Conservation (phyloP, 2,888 invertebrate species). For the Hypomecis punctinalis region DNA sequence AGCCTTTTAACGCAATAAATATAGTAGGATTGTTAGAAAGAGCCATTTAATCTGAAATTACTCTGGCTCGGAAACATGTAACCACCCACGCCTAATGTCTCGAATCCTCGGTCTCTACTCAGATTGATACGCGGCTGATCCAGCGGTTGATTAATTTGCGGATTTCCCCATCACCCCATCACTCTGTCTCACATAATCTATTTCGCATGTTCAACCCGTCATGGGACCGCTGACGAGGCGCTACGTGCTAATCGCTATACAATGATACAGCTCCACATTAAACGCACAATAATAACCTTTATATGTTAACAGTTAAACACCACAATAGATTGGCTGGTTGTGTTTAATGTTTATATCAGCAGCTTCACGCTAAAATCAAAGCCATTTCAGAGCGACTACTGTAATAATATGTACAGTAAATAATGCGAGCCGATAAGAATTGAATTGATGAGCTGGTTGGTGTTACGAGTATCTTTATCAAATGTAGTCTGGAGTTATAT, state of each 20-base stretch:
- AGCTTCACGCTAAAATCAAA: slow-evolving; percentile 43
- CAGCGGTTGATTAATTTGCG: slow-evolving; percentile 29
- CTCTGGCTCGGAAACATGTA: neutral
- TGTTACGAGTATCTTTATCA: slow-evolving; percentile 1
- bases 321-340: slow-evolving; percentile 41
- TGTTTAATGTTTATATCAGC: slow-evolving; percentile 46
- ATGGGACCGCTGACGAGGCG: slow-evolving; percentile 26
- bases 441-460: slow-evolving; percentile 42
- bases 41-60: neutral
- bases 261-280: slow-evolving; percentile 35
- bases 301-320: slow-evolving; percentile 25
- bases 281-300: slow-evolving; percentile 31
- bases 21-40: too few relatives aligned
- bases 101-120: slow-evolving; percentile 11
- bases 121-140: slow-evolving; percentile 31
- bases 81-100: slow-evolving; percentile 15
- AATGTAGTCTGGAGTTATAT: slow-evolving; percentile 25
- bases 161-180: slow-evolving; percentile 22
- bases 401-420: slow-evolving; percentile 40
- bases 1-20: too few relatives aligned
- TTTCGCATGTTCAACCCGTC: slow-evolving; percentile 39
- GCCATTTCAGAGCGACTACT: slow-evolving; percentile 41
- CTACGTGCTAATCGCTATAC: slow-evolving; percentile 30
- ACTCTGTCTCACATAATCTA: slow-evolving; percentile 27
- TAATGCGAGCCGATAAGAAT: slow-evolving; percentile 42